Base-by-base conservation (phyloP, 2,113 vertebrate species). In the Petrocephalus microphthalmus region DNA sequence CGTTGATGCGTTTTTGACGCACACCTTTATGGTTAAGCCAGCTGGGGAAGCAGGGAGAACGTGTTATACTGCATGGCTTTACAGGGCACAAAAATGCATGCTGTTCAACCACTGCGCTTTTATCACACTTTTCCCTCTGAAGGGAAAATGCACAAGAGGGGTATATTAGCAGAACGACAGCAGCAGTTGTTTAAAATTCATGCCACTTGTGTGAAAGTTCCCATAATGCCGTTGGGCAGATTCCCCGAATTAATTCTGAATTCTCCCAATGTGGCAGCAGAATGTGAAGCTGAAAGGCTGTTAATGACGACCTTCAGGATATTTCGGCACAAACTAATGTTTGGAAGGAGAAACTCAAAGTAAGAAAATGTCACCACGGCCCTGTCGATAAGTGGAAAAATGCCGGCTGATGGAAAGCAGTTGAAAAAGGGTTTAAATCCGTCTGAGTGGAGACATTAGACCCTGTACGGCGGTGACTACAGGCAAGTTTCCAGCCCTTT, bases 21-120 rank as follows among this genome's bases (percentile, higher is more conserved):
- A 99, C 98, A 84, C 98, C 98, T 96, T 98, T 99, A 94, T 98
- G 98, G 94, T 96, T 99, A 89, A 99, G 98, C 98, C 98, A 99
- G 47, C 98, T 99, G 74, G 88, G 88, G 83, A 57, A 29, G n/a
- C 60, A 85, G 45, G 89, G 78, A 86, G 25, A 82, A 5, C 86
- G 54, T 37, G 45, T 57, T 67, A 54, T 42, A 85, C 25, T 85
- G 17, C 0, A 33, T n/a, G 85, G 54, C 7, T 25, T 29, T 47
- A 83, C 42, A n/a, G 81, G 49, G 37, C 42, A 22, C 37, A 67
- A 13, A 67, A 29, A 1, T 29, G 11, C 25, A 67, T 67, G 60
- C 25, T n/a, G n/a, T 67, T 13, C 60, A 67, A 67, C 60, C 25
- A 13, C 60, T 67, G 60, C 13, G 8, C 60, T 67, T 13, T 25